These are phyloP conservation scores for Delichon dasypus DNA, from an alignment of 2,797 vertebrate genomes.

Conservation along the genomic window DNA sequence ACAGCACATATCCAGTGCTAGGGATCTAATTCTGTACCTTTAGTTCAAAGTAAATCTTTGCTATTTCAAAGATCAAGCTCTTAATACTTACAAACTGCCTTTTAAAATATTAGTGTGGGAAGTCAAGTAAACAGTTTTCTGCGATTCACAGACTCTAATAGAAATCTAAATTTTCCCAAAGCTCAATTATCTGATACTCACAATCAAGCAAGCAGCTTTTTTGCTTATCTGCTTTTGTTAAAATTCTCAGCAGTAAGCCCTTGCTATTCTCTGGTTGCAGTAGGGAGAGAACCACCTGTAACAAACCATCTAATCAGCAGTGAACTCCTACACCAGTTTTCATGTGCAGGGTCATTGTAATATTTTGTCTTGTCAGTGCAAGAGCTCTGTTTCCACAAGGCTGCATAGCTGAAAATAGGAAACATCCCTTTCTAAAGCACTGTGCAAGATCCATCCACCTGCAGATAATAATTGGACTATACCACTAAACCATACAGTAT, in stretches of 20 bases:
- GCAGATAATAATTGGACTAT: neutral
- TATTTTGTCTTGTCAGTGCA: neutral
- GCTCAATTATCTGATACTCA: neutral
- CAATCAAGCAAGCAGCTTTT: neutral
- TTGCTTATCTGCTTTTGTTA: neutral
- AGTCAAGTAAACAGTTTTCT: neutral
- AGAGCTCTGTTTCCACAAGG: neutral
- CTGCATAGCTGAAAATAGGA: neutral
- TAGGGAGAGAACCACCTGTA: neutral
- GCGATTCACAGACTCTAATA: neutral
- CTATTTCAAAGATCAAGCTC: neutral
- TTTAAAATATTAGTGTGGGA: conserved; percentile 32
- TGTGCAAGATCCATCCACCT: neutral
- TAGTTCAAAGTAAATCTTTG: conserved; percentile 10
- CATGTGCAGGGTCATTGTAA: neutral
- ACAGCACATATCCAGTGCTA: neutral
- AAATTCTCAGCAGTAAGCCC: neutral
- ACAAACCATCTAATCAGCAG: neutral
- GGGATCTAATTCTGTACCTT: neutral
- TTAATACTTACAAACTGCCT: conserved; percentile 23
- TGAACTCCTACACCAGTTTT: neutral
- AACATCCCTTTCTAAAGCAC: neutral
- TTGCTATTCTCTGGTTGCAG: neutral
- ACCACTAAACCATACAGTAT: neutral
- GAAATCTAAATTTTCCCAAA: neutral